Conservation (phyloP, 92 coral and sea anemone species). For the Hydrozoanthus gracilis region DNA sequence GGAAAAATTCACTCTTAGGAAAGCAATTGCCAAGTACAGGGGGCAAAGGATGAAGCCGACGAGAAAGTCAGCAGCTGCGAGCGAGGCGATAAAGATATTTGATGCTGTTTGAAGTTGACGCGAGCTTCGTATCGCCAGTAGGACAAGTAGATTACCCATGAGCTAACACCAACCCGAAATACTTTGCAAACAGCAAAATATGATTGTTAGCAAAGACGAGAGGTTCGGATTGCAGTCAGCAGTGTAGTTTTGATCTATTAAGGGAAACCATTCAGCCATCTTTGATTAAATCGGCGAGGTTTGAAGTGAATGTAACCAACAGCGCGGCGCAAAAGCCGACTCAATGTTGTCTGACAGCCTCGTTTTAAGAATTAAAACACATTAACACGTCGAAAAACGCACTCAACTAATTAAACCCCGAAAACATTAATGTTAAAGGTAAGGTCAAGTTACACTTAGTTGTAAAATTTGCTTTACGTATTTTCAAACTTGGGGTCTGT, state of each 20-base stretch:
- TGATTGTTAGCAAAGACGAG: slow-evolving; percentile 7
- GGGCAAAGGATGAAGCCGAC: slow-evolving; percentile 50
- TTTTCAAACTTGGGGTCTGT: too few relatives aligned
- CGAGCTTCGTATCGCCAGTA: slow-evolving; percentile 47
- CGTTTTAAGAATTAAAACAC: too few relatives aligned
- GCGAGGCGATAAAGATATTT: slow-evolving; percentile 44
- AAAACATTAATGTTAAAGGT: too few relatives aligned
- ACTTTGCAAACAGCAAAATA: slow-evolving; percentile 23
- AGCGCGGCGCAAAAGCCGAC: too few relatives aligned
- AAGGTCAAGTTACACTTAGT: too few relatives aligned
- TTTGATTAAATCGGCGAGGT: too few relatives aligned
- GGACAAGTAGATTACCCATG: slow-evolving; percentile 49
- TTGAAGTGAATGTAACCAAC: too few relatives aligned
- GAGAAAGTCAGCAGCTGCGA: slow-evolving; percentile 56
- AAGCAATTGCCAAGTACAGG: slow-evolving; percentile 48
- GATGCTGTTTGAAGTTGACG: slow-evolving; percentile 46
- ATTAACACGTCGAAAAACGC: too few relatives aligned
- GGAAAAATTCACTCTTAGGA: slow-evolving; percentile 13
- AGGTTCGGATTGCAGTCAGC: slow-evolving; percentile 12
- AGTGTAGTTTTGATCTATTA: background rate
- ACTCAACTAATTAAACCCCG: too few relatives aligned
- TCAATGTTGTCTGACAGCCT: too few relatives aligned
- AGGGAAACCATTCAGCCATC: background rate
- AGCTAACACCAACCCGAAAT: background rate
- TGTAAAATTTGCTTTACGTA: too few relatives aligned